These are phyloP conservation scores for Drosophila barbarae DNA, from an alignment of 2,888 invertebrate genomes.

Conservation along the genomic window DNA sequence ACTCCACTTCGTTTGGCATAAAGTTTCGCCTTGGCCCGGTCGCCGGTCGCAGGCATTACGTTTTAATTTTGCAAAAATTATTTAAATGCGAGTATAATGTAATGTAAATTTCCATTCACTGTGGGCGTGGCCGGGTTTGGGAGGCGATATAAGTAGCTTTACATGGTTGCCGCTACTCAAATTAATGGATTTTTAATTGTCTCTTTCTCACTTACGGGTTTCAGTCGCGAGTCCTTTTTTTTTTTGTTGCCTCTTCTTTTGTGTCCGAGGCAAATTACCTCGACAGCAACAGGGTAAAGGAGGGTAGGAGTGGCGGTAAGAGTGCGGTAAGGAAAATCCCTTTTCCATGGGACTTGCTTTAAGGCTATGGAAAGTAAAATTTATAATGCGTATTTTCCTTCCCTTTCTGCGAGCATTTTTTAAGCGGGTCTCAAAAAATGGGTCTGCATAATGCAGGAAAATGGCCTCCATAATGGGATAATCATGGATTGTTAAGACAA, in stretches of 20 bases:
- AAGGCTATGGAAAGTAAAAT: conserved; percentile 51
- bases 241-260: conserved; percentile 7
- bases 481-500: conserved; percentile 21
- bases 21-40: conserved; percentile 35
- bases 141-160: conserved; percentile 64
- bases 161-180: conserved; percentile 70
- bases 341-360: conserved; percentile 39
- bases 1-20: conserved; percentile 4
- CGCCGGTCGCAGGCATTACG: conserved; percentile 60
- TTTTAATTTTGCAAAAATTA: conserved; percentile 72
- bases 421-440: conserved; percentile 17
- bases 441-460: conserved; percentile 30
- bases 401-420: background rate
- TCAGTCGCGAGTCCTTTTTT: conserved; percentile 7
- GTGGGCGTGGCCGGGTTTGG: conserved; percentile 19
- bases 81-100: conserved; percentile 72
- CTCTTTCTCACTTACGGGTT: conserved; percentile 67
- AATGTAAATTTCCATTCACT: conserved; percentile 66
- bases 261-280: conserved; percentile 57
- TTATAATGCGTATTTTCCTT: conserved; percentile 26
- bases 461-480: conserved; percentile 17
- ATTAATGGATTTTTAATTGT: conserved; percentile 78
- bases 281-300: conserved; percentile 12
- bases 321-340: conserved; percentile 19
- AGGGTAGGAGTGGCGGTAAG: background rate